phyloP scores from a whole-genome alignment of 2,113 vertebrate species.

The Poecilia latipinna region DNA sequence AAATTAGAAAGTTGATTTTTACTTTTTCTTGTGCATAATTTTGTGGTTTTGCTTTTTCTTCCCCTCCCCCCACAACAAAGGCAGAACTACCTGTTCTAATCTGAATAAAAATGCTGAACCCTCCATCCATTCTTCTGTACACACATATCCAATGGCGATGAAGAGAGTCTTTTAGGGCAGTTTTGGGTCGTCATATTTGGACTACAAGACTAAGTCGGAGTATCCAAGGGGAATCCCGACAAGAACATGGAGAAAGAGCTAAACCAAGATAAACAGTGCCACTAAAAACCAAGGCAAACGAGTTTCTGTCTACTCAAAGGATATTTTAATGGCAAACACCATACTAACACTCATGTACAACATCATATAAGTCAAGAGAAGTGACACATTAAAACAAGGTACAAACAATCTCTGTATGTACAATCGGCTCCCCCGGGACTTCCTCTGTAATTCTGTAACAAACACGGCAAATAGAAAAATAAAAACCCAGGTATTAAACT shows the following conservation, averaged over 20 bases:
- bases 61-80: neutral
- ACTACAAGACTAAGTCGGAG: neutral
- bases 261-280: neutral
- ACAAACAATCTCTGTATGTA: constrained; percentile 74
- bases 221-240: neutral
- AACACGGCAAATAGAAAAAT: constrained; percentile 74
- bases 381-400: constrained; percentile 73
- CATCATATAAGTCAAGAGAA: constrained; percentile 77
- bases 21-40: constrained; percentile 21
- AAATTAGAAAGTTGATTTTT: neutral
- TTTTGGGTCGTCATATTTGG: neutral
- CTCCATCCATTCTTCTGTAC: neutral
- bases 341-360: constrained; percentile 84
- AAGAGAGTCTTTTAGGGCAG: neutral
- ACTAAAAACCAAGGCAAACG: neutral
- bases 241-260: neutral
- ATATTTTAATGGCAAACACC: constrained; percentile 85
- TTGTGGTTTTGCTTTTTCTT: neutral
- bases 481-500: constrained; percentile 69
- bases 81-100: neutral
- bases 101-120: neutral
- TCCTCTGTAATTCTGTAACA: constrained; percentile 52
- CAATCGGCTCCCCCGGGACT: constrained; percentile 65
- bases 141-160: neutral
- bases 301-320: constrained; percentile 62